A percentile compares a stretch with the other conserved stretches of the same genome.
phyloP scores from a whole-genome alignment of 2,888 invertebrate species.

The Oligia fasciuncula region DNA sequence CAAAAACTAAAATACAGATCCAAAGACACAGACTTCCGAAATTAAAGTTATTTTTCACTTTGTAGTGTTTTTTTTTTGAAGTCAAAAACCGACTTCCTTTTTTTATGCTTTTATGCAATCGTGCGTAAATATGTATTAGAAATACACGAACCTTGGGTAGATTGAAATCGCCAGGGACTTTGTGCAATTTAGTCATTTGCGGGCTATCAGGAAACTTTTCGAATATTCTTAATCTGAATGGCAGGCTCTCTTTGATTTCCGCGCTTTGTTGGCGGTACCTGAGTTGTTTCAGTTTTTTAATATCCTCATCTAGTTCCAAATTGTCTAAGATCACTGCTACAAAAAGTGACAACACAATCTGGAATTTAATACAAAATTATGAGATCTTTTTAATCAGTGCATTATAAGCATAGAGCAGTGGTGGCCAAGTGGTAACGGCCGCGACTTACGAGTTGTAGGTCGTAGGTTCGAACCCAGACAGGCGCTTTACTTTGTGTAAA shows the following conservation, averaged over 20 bases:
- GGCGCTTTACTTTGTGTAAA: too few relatives aligned
- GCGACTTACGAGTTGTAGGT: too few relatives aligned
- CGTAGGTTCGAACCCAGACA: too few relatives aligned
- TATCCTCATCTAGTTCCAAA: slow-evolving; percentile 99
- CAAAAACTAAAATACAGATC: too few relatives aligned
- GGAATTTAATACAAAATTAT: slow-evolving; percentile 64
- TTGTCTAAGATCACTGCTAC: slow-evolving; percentile 99
- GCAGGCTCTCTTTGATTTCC: slow-evolving; percentile 98
- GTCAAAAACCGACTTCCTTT: too few relatives aligned
- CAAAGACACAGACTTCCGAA: too few relatives aligned
- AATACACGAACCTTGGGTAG: slow-evolving; percentile 93
- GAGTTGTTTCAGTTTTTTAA: slow-evolving; percentile 99
- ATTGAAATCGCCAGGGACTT: slow-evolving; percentile 97
- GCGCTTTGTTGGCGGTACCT: slow-evolving; percentile 99
- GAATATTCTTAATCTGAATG: slow-evolving; percentile 98
- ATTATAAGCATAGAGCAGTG: background rate
- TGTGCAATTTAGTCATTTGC: slow-evolving; percentile 98
- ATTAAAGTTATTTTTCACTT: too few relatives aligned
- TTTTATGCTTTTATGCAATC: background rate
- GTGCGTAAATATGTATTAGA: background rate
- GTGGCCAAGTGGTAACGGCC: too few relatives aligned
- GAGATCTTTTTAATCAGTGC: background rate
- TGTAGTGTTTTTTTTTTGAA: too few relatives aligned
- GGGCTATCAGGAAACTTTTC: slow-evolving; percentile 99
- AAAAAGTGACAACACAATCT: slow-evolving; percentile 99